A percentile compares a stretch with the other conserved stretches of the same genome.
Evolutionary conservation across 2,113 vertebrate genomes (phyloP).

Genomic region (Bos indicus): DNA sequence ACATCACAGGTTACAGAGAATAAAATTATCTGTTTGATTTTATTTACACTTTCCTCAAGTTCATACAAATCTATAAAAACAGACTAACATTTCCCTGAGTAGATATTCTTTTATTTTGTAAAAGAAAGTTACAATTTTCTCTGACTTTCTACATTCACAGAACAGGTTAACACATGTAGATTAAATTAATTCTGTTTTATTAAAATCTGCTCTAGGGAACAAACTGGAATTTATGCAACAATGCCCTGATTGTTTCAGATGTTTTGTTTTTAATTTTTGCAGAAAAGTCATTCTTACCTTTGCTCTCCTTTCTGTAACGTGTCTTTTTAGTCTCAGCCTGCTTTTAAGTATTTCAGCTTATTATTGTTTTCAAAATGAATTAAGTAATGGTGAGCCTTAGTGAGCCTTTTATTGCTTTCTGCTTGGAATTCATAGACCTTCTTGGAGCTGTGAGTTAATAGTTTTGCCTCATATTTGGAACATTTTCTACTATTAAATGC

Average conservation of each 20-base stretch:
- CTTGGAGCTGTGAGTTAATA: neutral
- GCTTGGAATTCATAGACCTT: neutral
- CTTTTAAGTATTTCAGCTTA: neutral
- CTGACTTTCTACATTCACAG: neutral
- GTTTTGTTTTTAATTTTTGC: neutral
- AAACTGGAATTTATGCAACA: neutral
- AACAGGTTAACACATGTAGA: neutral
- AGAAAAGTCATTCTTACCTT: neutral
- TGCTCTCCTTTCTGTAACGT: neutral
- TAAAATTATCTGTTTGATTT: neutral
- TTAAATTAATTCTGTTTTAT: neutral
- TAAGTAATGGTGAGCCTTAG: neutral
- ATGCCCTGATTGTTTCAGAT: neutral
- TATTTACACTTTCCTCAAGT: neutral
- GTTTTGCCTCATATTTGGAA: neutral
- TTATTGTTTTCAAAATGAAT: neutral
- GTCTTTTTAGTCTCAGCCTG: neutral
- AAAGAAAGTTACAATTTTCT: neutral
- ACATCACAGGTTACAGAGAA: neutral
- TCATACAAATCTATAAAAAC: neutral
- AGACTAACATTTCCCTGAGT: neutral
- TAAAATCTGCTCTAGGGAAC: neutral
- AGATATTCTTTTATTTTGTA: neutral
- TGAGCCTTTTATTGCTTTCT: neutral
- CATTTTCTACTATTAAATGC: neutral